Conservation (phyloP, 2,113 vertebrate genomes). For the Ictalurus furcatus region DNA sequence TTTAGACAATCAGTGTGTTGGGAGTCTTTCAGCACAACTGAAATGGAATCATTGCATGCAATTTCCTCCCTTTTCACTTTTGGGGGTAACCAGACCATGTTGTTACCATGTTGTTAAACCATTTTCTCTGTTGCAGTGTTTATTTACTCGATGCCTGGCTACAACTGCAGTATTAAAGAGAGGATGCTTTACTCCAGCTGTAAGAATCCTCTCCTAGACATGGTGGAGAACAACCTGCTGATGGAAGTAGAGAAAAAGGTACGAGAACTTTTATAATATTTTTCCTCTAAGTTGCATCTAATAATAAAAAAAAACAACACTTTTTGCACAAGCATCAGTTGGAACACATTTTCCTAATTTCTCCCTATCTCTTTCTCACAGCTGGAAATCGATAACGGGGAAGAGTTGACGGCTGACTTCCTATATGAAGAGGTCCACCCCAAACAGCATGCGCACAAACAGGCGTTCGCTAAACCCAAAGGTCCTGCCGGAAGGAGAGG, state of each 20-base stretch:
- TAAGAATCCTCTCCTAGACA: constrained; percentile 88
- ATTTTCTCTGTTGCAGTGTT: constrained; percentile 78
- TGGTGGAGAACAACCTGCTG: constrained; percentile 82
- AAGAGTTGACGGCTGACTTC: constrained; percentile 90
- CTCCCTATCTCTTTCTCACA: constrained; percentile 47
- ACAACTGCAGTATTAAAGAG: constrained; percentile 92
- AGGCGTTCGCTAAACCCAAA: constrained; percentile 93
- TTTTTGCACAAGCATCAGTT: neutral
- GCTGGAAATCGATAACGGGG: constrained; percentile 95
- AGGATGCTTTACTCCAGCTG: constrained; percentile 98
- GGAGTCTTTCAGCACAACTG: no score
- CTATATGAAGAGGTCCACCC: constrained; percentile 97
- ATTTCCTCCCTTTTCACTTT: neutral
- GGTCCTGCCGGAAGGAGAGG: constrained; percentile 91
- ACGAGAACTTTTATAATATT: constrained; percentile 24
- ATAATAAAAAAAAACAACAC: neutral
- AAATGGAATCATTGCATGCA: neutral
- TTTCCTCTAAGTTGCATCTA: neutral
- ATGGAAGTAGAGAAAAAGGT: constrained; percentile 92
- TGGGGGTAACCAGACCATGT: no score
- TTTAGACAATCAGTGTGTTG: neutral
- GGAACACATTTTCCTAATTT: neutral
- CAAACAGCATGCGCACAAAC: constrained; percentile 94
- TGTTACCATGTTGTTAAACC: no score
- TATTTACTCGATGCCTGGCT: constrained; percentile 98